phyloP scores from a whole-genome alignment of 2,888 invertebrate species.

The Teleogryllus oceanicus region DNA sequence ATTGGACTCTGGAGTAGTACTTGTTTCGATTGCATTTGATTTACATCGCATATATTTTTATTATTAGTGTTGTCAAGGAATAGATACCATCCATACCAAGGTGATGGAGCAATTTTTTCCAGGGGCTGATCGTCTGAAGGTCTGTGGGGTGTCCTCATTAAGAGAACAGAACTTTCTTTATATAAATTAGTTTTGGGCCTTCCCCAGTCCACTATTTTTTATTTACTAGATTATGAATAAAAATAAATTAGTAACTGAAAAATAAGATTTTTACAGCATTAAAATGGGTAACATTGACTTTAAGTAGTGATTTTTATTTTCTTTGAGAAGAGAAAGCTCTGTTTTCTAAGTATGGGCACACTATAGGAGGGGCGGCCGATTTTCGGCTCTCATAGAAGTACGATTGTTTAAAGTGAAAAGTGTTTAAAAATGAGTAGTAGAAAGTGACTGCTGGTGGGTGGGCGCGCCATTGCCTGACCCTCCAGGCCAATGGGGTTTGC shows the following conservation, averaged over 20 bases:
- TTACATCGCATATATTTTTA: too few relatives aligned
- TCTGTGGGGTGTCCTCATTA: slow-evolving; percentile 3
- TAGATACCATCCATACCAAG: background rate
- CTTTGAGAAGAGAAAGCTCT: background rate
- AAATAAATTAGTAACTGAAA: background rate
- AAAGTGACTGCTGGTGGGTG: background rate
- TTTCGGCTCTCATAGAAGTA: background rate
- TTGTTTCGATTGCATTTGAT: too few relatives aligned
- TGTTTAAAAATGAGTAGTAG: background rate
- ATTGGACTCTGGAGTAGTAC: too few relatives aligned
- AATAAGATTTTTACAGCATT: too few relatives aligned
- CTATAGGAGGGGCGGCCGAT: slow-evolving; percentile 6
- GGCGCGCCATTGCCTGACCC: slow-evolving; percentile 1
- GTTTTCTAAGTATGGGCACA: background rate
- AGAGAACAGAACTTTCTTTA: background rate
- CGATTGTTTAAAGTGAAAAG: too few relatives aligned
- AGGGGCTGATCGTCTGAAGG: background rate
- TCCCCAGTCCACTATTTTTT: background rate
- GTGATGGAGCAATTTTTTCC: background rate
- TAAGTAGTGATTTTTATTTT: too few relatives aligned
- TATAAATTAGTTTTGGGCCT: background rate
- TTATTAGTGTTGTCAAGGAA: background rate
- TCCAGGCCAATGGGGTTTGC: background rate
- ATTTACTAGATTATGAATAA: background rate
- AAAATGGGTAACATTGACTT: too few relatives aligned